Percentiles rank a stretch among this genome's conserved stretches.
phyloP scores from a whole-genome alignment of 64 coral and sea anemone species.

The Exaiptasia diaphana region DNA sequence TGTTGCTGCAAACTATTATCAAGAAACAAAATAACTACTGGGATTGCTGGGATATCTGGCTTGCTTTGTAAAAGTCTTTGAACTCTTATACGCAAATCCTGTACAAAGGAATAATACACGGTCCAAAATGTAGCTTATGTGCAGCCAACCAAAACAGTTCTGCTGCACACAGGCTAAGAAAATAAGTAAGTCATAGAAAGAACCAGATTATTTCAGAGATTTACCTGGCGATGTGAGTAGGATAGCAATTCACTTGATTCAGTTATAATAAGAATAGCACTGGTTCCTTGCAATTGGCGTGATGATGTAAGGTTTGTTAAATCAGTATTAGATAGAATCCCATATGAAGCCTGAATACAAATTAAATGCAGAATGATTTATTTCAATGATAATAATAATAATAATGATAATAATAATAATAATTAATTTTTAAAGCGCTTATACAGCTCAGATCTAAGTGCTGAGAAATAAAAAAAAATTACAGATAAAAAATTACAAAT shows the following conservation, averaged over 20 bases:
- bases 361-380: not conserved
- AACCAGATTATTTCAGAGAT: not conserved
- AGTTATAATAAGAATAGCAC: constrained; percentile 48
- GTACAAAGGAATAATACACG: not conserved
- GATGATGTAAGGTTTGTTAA: constrained; percentile 21
- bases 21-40: constrained; percentile 47
- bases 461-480: too few relatives aligned
- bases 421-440: too few relatives aligned
- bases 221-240: not conserved
- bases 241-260: constrained; percentile 9
- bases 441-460: too few relatives aligned
- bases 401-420: too few relatives aligned
- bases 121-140: not conserved
- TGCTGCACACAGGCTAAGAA: too few relatives aligned
- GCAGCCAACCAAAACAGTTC: not conserved
- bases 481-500: too few relatives aligned
- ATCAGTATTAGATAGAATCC: constrained; percentile 64
- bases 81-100: constrained; percentile 38
- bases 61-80: constrained; percentile 56
- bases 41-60: constrained; percentile 37
- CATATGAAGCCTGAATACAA: constrained; percentile 59
- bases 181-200: too few relatives aligned
- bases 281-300: constrained; percentile 58
- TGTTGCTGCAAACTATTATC: too few relatives aligned
- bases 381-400: too few relatives aligned